These are phyloP conservation scores for Cydia splendana DNA, from an alignment of 1,140 invertebrate genomes.

Conservation along the genomic window DNA sequence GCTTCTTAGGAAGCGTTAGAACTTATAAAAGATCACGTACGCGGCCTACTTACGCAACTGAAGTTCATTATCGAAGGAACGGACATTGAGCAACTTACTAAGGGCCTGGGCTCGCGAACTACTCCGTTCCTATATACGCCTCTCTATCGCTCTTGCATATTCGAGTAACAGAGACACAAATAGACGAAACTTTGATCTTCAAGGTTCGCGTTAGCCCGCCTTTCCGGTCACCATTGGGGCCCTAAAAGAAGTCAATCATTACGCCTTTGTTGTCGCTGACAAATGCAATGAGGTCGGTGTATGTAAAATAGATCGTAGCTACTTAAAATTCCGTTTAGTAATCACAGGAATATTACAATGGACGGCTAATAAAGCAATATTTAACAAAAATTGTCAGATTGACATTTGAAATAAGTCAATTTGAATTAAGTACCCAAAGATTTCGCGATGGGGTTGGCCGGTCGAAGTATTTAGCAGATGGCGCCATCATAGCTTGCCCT, in stretches of 20 bases:
- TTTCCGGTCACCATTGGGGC: neutral
- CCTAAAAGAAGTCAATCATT: constrained; percentile 2
- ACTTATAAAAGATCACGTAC: neutral
- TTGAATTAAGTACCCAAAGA: too few species aligned
- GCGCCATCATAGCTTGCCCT: too few species aligned
- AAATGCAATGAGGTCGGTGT: neutral
- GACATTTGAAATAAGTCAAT: too few species aligned
- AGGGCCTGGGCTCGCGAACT: neutral
- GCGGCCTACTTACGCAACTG: neutral
- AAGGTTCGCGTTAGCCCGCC: neutral
- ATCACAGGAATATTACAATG: too few species aligned
- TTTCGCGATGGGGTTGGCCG: too few species aligned
- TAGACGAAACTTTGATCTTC: too few species aligned
- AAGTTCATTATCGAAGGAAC: neutral
- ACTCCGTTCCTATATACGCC: too few species aligned
- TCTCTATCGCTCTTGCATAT: too few species aligned
- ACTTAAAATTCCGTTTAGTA: neutral
- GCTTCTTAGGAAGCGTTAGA: neutral
- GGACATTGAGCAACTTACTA: neutral
- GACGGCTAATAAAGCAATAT: too few species aligned
- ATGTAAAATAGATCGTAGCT: neutral
- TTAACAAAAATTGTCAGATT: too few species aligned
- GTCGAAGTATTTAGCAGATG: too few species aligned
- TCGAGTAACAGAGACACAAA: too few species aligned
- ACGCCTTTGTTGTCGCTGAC: neutral